phyloP scores from a whole-genome alignment of 2,888 invertebrate genomes.

The Chouioia cunea region DNA sequence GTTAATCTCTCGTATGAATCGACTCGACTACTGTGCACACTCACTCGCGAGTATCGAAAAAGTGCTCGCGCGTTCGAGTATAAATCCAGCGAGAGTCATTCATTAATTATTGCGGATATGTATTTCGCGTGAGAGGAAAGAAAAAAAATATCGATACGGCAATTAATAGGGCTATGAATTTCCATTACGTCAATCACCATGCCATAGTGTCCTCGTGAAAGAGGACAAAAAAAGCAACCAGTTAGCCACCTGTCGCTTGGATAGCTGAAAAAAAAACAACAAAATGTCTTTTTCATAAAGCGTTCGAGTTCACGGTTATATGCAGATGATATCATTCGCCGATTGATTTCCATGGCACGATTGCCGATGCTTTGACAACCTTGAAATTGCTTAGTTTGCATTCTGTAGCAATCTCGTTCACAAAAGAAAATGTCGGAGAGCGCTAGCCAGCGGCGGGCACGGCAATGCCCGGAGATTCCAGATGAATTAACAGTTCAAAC shows the following conservation, averaged over 20 bases:
- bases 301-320: constrained; percentile 2
- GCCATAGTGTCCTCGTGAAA: neutral
- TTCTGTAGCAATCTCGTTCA: constrained; percentile 29
- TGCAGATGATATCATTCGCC: neutral
- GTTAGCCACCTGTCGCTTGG: constrained; percentile 23
- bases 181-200: constrained; percentile 28
- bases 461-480: constrained; percentile 44
- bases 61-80: too few relatives aligned
- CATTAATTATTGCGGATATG: constrained; percentile 1
- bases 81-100: constrained; percentile 1
- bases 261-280: constrained; percentile 22
- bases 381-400: constrained; percentile 53
- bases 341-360: constrained; percentile 39
- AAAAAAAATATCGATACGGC: constrained; percentile 8
- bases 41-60: too few relatives aligned
- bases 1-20: too few relatives aligned
- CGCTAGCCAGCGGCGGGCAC: too few relatives aligned
- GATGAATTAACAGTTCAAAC: constrained; percentile 41
- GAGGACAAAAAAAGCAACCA: constrained; percentile 14
- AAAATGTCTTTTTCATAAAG: neutral
- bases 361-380: constrained; percentile 38
- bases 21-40: too few relatives aligned
- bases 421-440: constrained; percentile 28
- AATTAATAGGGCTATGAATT: constrained; percentile 28
- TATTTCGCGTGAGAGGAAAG: neutral